Evolutionary conservation across 1,140 invertebrate genomes (phyloP).

Genomic region (Ceratina japonica): DNA sequence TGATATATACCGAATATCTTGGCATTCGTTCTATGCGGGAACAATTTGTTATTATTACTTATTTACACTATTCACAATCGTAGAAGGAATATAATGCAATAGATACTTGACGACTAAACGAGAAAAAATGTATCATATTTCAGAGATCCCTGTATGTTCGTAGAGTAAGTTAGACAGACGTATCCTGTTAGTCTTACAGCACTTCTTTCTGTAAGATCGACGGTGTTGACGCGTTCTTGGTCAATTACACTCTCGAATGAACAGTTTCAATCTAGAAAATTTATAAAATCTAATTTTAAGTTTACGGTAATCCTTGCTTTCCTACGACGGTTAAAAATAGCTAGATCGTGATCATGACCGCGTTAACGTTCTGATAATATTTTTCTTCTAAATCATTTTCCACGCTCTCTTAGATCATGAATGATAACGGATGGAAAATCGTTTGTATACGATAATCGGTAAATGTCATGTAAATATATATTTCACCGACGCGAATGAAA

Average conservation of each 20-base stretch:
- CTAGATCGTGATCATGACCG: not conserved
- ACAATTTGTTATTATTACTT: constrained; percentile 12
- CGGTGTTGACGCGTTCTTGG: not conserved
- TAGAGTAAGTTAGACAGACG: constrained; percentile 2
- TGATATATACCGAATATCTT: constrained; percentile 18
- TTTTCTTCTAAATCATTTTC: not conserved
- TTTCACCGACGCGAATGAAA: constrained; percentile 19
- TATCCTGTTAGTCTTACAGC: not conserved
- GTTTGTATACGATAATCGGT: not conserved
- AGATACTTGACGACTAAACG: constrained; percentile 1
- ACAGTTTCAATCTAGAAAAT: not conserved
- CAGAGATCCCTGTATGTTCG: not conserved
- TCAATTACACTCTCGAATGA: not conserved
- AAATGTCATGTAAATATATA: constrained; percentile 31
- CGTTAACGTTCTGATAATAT: not conserved
- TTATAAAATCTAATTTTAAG: constrained; percentile 9
- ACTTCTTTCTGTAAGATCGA: constrained; percentile 1
- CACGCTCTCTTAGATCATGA: constrained; percentile 4
- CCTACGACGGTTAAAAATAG: not conserved
- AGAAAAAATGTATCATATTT: constrained; percentile 6
- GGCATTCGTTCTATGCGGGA: constrained; percentile 20
- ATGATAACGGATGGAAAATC: not conserved
- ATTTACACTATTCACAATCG: constrained; percentile 44
- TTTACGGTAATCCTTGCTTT: not conserved
- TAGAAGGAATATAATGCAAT: constrained; percentile 7